phyloP scores from a whole-genome alignment of 2,113 vertebrate species.

The Apeltes quadracus region DNA sequence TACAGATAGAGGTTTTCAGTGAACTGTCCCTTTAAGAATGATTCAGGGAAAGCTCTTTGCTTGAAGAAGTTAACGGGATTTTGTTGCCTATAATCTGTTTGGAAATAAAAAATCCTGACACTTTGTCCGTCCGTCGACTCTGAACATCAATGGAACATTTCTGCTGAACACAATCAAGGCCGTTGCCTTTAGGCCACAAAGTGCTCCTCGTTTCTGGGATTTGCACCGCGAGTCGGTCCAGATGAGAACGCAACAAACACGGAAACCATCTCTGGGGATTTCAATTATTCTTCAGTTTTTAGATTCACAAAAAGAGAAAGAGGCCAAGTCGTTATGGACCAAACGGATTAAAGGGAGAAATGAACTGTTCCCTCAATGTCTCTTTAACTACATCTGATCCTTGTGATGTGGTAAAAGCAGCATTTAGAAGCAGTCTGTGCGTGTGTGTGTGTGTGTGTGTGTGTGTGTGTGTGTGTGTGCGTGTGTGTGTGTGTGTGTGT shows the following conservation, averaged over 20 bases:
- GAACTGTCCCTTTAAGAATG: background rate
- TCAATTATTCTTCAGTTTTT: background rate
- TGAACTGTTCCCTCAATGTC: background rate
- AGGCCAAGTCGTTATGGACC: background rate
- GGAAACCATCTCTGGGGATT: background rate
- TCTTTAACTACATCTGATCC: background rate
- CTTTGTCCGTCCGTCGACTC: background rate
- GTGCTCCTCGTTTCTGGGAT: background rate
- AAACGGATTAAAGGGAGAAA: too few species aligned
- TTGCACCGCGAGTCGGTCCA: background rate
- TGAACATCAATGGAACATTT: background rate
- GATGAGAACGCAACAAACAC: background rate
- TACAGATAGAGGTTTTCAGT: background rate
- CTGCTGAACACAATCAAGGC: too few species aligned
- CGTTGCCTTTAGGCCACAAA: background rate
- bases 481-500: slow-evolving; percentile 33
- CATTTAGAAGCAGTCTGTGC: slow-evolving; percentile 4
- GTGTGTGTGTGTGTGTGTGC: slow-evolving; percentile 10
- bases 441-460: too few species aligned
- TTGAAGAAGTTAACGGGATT: background rate
- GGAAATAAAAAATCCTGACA: too few species aligned
- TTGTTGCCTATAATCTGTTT: background rate
- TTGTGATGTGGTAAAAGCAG: background rate
- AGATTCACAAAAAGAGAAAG: background rate
- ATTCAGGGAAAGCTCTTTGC: too few species aligned